Percentiles rank a stretch among this genome's conserved stretches.
Evolutionary conservation across 2,797 vertebrate species (phyloP).

Genomic region (Psittacula echo): DNA sequence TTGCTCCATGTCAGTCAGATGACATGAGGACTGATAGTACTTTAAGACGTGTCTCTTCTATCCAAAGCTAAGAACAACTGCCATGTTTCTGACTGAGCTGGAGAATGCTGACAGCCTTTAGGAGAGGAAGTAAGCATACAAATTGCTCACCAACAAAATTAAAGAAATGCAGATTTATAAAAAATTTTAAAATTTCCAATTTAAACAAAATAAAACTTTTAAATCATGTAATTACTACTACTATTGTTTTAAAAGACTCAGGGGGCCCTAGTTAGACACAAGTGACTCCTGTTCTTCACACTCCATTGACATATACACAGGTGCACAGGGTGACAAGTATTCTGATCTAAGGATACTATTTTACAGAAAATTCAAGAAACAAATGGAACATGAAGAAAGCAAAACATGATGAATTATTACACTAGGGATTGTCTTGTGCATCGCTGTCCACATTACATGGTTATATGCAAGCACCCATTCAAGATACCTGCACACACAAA

Average conservation of each 20-base stretch:
- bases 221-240: background rate
- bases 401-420: background rate
- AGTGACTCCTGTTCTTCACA: background rate
- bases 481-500: background rate
- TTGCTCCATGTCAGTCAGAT: background rate
- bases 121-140: background rate
- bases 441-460: rapidly evolving
- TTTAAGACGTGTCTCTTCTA: background rate
- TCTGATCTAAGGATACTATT: background rate
- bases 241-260: background rate
- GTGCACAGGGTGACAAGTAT: background rate
- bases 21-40: rapidly evolving
- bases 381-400: background rate
- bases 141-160: background rate
- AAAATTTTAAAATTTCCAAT: background rate
- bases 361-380: background rate
- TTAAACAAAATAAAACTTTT: background rate
- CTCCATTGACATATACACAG: too few relatives aligned
- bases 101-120: background rate
- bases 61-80: background rate
- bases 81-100: background rate
- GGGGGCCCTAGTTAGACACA: background rate
- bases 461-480: background rate
- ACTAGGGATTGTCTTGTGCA: background rate
- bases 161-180: background rate